phyloP scores from a whole-genome alignment of 2,888 invertebrate species.

The Scaeva pyrastri region DNA sequence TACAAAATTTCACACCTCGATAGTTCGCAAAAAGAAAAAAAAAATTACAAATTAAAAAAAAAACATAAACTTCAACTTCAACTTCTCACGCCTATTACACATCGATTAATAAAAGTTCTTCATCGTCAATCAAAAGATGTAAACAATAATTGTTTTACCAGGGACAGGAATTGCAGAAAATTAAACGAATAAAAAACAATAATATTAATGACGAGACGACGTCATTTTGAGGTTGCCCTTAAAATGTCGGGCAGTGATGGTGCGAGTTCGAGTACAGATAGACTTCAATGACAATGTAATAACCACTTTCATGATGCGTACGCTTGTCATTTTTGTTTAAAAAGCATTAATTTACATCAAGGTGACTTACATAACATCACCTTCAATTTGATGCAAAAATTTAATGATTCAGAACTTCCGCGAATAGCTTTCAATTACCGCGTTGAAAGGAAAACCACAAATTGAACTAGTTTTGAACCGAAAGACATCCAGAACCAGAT shows the following conservation, averaged over 20 bases:
- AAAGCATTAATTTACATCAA: neutral
- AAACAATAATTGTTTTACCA: neutral
- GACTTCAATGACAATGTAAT: constrained; percentile 1
- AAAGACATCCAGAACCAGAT: too few species aligned
- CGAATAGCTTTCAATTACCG: too few species aligned
- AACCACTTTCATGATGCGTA: too few species aligned
- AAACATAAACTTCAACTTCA: constrained; percentile 18
- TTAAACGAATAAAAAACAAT: neutral
- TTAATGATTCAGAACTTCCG: too few species aligned
- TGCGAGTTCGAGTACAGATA: neutral
- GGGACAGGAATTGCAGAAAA: constrained; percentile 18
- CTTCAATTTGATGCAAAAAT: neutral
- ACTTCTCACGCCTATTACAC: constrained; percentile 55
- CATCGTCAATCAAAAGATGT: constrained; percentile 21
- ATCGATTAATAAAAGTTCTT: constrained; percentile 31
- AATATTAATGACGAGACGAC: neutral
- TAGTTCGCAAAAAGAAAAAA: constrained; percentile 37
- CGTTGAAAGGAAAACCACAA: neutral
- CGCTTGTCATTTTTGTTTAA: neutral
- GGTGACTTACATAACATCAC: neutral
- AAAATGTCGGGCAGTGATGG: neutral
- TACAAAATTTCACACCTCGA: constrained; percentile 52
- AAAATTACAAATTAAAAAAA: too few species aligned
- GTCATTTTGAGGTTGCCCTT: constrained; percentile 10
- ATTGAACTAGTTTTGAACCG: too few species aligned